These are phyloP conservation scores for Oxyscelio sp. DNA, from an alignment of 2,888 invertebrate genomes.

Conservation along the genomic window DNA sequence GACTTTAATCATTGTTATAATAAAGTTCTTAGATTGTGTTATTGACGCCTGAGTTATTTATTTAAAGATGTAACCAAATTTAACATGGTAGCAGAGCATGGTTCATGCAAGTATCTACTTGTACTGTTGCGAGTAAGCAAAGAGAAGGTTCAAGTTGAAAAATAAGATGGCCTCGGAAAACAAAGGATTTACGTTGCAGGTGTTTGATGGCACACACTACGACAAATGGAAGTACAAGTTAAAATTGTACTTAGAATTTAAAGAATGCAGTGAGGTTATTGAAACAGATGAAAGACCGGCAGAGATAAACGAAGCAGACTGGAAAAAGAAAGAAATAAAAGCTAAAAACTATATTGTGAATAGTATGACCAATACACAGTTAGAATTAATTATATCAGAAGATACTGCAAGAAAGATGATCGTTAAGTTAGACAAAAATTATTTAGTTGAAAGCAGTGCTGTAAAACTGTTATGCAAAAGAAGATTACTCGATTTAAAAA, in stretches of 20 bases:
- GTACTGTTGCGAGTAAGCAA: not conserved
- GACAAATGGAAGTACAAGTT: constrained; percentile 64
- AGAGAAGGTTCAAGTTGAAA: not conserved
- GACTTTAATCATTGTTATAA: too few species aligned
- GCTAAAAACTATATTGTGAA: constrained; percentile 55
- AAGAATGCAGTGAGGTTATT: constrained; percentile 54
- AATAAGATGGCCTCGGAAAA: constrained; percentile 1
- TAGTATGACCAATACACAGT: constrained; percentile 53
- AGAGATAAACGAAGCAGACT: constrained; percentile 11
- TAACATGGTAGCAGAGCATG: constrained; percentile 13
- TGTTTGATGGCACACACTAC: constrained; percentile 59
- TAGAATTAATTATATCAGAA: constrained; percentile 62
- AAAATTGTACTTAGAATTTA: constrained; percentile 60
- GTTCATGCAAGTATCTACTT: not conserved
- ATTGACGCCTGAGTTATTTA: not conserved
- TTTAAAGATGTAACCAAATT: not conserved
- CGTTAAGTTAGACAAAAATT: constrained; percentile 59
- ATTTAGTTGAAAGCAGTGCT: constrained; percentile 64
- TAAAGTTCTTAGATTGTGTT: too few species aligned
- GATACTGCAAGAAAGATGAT: constrained; percentile 59
- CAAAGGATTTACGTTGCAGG: constrained; percentile 47
- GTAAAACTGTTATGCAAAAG: constrained; percentile 59
- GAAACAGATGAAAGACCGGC: constrained; percentile 21
- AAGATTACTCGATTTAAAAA: constrained; percentile 65
- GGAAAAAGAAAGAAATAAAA: constrained; percentile 50